Conservation (phyloP, 2,797 vertebrate genomes). For the Chiroxiphia lanceolata region DNA sequence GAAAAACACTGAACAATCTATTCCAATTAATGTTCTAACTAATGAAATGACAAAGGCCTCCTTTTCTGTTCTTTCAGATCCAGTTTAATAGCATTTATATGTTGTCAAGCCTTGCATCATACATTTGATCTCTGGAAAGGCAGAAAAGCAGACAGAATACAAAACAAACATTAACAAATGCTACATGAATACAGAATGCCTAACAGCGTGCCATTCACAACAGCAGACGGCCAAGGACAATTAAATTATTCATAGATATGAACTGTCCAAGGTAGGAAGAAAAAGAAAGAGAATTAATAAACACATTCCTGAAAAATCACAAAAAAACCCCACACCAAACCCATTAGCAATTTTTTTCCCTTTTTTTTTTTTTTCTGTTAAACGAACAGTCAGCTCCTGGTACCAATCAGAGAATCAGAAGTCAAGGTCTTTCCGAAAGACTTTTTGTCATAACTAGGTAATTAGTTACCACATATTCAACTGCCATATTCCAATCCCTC, state of each 20-base stretch:
- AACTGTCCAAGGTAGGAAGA: constrained; percentile 51
- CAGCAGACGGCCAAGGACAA: constrained; percentile 45
- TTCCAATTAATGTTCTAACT: constrained; percentile 43
- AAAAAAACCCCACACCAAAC: neutral
- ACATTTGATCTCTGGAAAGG: constrained; percentile 35
- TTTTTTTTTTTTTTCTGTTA: neutral
- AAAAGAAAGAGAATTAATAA: neutral
- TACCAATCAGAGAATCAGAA: neutral
- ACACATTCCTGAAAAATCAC: neutral
- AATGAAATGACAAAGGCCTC: constrained; percentile 24
- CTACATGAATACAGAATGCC: constrained; percentile 10
- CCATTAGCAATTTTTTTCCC: neutral
- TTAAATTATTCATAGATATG: constrained; percentile 55
- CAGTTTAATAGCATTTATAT: constrained; percentile 36
- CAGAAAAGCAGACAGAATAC: constrained; percentile 9
- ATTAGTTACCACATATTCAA: neutral
- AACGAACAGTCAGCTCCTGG: neutral
- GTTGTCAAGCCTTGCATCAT: constrained; percentile 23
- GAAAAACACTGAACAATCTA: neutral
- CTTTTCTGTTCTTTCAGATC: constrained; percentile 15
- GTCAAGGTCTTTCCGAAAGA: constrained; percentile 5
- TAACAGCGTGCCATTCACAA: constrained; percentile 4
- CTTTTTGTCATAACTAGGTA: neutral
- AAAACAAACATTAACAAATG: constrained; percentile 49
- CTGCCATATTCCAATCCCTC: neutral